A percentile compares a stretch with the other conserved stretches of the same genome.
phyloP scores from a whole-genome alignment of 2,113 vertebrate genomes.

The Lontra canadensis region DNA sequence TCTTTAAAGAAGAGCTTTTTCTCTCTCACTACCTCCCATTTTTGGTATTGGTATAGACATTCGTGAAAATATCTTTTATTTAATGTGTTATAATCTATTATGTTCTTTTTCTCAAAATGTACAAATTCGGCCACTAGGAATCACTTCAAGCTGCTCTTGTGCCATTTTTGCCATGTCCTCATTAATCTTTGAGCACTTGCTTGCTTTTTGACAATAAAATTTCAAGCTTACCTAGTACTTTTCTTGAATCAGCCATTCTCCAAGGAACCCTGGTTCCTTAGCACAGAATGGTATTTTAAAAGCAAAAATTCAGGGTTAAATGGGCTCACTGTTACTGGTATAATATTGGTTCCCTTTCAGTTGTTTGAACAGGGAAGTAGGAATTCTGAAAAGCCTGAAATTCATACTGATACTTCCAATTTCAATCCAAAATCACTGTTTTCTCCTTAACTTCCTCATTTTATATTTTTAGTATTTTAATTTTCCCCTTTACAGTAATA shows the following conservation, averaged over 20 bases:
- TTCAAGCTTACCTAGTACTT: neutral
- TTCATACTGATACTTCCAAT: neutral
- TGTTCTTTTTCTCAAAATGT: neutral
- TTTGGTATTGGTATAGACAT: neutral
- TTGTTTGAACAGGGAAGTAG: neutral
- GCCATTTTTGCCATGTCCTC: neutral
- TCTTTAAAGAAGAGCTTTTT: neutral
- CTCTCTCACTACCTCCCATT: neutral
- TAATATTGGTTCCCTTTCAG: neutral
- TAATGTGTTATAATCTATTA: neutral
- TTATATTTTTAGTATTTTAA: neutral
- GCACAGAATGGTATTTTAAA: neutral
- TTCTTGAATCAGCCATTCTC: neutral
- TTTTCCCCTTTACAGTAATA: neutral
- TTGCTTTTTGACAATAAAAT: neutral
- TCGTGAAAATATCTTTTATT: neutral
- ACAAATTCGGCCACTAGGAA: neutral
- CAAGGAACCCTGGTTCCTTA: neutral
- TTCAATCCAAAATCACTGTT: neutral
- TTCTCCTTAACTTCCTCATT: neutral
- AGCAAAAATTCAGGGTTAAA: neutral
- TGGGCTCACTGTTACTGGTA: neutral
- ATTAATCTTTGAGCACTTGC: neutral
- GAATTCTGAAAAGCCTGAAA: neutral
- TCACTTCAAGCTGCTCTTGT: neutral